A percentile compares a stretch with the other conserved stretches of the same genome.
phyloP scores from a whole-genome alignment of 2,888 invertebrate genomes.

The Campoplex capitator region DNA sequence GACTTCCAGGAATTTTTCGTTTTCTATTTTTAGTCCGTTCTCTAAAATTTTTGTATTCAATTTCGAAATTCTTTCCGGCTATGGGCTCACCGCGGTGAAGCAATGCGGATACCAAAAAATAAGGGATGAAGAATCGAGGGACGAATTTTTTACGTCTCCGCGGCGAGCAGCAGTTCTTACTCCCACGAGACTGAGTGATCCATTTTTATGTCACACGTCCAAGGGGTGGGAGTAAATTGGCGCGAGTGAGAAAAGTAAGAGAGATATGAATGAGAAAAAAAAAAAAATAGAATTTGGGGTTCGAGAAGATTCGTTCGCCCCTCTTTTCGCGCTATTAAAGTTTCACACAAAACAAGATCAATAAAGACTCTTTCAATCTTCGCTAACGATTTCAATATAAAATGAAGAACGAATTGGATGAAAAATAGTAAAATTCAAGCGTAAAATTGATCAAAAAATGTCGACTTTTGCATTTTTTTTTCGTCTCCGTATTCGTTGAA shows the following conservation, averaged over 20 bases:
- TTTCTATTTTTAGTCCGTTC: not conserved
- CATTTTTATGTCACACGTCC: constrained; percentile 57
- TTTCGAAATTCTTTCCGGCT: not conserved
- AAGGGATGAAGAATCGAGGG: constrained; percentile 51
- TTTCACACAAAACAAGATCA: not conserved
- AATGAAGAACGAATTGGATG: not conserved
- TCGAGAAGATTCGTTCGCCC: not conserved
- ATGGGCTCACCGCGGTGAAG: not conserved
- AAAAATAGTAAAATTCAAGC: too few species aligned
- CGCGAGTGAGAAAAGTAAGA: constrained; percentile 34
- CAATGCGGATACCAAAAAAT: constrained; percentile 24
- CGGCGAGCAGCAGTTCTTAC: constrained; percentile 24
- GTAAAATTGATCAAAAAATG: not conserved
- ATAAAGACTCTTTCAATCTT: not conserved
- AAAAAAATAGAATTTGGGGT: not conserved
- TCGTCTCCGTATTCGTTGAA: too few species aligned
- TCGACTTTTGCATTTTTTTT: not conserved
- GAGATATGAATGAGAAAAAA: not conserved
- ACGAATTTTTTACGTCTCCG: constrained; percentile 54
- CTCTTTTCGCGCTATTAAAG: not conserved
- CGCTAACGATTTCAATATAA: not conserved
- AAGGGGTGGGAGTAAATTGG: constrained; percentile 30
- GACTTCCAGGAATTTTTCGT: not conserved
- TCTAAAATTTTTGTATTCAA: not conserved
- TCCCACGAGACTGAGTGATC: constrained; percentile 54